These are phyloP conservation scores for Aix galericulata DNA, from an alignment of 2,113 vertebrate species.

Conservation along the genomic window DNA sequence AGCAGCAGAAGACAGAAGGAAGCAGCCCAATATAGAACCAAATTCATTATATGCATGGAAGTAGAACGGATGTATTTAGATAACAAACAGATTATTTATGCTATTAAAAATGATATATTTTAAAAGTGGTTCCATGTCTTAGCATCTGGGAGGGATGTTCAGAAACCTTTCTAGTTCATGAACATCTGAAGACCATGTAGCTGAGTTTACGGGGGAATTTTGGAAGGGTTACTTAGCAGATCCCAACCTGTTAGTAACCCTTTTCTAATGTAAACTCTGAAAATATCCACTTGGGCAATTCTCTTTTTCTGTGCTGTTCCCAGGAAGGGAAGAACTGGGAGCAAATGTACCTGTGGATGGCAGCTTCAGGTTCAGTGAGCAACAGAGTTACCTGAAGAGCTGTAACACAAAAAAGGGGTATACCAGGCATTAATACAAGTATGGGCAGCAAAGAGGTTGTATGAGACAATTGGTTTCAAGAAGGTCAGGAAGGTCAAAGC, in stretches of 20 bases:
- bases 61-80: background rate
- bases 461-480: background rate
- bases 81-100: background rate
- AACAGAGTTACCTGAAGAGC: background rate
- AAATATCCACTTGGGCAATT: background rate
- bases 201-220: background rate
- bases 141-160: background rate
- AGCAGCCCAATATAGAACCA: background rate
- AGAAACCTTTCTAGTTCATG: background rate
- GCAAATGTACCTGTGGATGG: background rate
- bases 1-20: background rate
- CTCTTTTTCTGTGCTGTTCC: background rate
- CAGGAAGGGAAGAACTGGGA: background rate
- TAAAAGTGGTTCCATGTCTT: background rate
- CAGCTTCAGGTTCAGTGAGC: background rate
- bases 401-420: background rate
- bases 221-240: background rate
- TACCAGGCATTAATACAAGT: background rate
- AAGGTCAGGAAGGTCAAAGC: background rate
- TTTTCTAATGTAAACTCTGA: background rate
- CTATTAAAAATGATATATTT: background rate
- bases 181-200: background rate
- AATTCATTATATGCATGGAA: background rate
- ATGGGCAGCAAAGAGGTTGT: background rate
- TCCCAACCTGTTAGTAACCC: background rate